Evolutionary conservation across 2,797 vertebrate species (phyloP), one percentile per base, ranked within the genome.

Genomic region (Podarcis siculus): DNA sequence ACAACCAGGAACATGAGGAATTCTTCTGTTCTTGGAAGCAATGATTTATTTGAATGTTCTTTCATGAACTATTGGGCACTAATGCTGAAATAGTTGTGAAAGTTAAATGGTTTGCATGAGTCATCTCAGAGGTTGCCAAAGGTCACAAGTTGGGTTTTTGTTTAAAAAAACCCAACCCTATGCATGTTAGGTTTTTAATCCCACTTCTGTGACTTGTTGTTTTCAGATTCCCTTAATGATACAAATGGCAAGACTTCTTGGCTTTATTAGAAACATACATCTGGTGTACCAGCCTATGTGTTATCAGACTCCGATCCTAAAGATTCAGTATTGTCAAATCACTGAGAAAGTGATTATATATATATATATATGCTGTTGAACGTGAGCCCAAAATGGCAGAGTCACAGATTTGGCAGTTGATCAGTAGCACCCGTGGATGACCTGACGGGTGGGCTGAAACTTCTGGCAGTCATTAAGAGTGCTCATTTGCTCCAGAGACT

Each of bases 311-410:
- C 83, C 92, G 55, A 21, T 79, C 49, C 89, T 86, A 79, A 77
- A 78, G 79, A 23, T 75, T 90, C 89, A 92, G 13, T 55, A 55
- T 55, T 55, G 49, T 55, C 49, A 55, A 88, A 7, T 49, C 58
- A 85, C 21, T 58, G 87, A 89, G 89, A 92, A 55, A 4, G n/a
- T n/a, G n/a, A 55, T 78, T 66, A 12, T n/a, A 13, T 45, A 23
- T 87, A 30, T 58, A 88, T 90, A 76, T 32, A 67, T 86, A 91
- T 67, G 78, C 73, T 83, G 89, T 91, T 90, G 82, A 94, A 95
- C 89, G 87, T 85, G 77, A 45, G 61, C 91, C 93, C 92, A 93
- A 91, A 93, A 95, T 87, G 93, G 87, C 87, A 92, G 87, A 90
- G 82, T 39, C 89, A 64, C 5, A 78, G 88, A 82, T 90, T 90